Percentiles rank a stretch among this genome's conserved stretches.
phyloP scores from a whole-genome alignment of 2,888 invertebrate species.

The Pollenia angustigena region DNA sequence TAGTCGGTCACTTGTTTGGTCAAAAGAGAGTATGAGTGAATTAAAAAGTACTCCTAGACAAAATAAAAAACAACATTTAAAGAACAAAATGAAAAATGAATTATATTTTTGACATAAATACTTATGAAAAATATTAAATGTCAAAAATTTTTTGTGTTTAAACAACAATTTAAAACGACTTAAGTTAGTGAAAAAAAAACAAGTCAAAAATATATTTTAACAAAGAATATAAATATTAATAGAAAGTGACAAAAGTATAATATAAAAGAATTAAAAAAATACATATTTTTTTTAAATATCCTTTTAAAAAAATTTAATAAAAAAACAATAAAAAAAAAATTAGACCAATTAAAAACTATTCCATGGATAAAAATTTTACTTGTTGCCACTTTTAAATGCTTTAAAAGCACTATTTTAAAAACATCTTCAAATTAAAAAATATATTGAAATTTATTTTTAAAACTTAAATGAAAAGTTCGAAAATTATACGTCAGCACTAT shows the following conservation, averaged over 20 bases:
- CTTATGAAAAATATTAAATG: not conserved
- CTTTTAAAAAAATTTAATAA: not conserved
- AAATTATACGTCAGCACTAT: slow-evolving; percentile 77
- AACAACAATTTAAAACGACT: not conserved
- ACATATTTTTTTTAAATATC: not conserved
- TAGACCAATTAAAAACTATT: slow-evolving; percentile 16
- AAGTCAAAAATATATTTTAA: slow-evolving; percentile 9
- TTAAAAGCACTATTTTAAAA: slow-evolving; percentile 9
- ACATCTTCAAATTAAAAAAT: slow-evolving; percentile 1
- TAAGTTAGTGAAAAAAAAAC: slow-evolving; percentile 28
- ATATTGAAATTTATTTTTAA: not conserved
- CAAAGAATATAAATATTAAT: slow-evolving; percentile 12
- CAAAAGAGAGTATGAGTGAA: slow-evolving; percentile 51
- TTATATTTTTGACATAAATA: not conserved
- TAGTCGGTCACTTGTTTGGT: slow-evolving; percentile 52
- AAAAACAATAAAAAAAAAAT: not conserved
- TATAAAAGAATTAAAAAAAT: not conserved
- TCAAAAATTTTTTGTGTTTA: slow-evolving; percentile 31
- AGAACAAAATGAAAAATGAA: not conserved
- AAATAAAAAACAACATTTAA: not conserved
- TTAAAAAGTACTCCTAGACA: slow-evolving; percentile 17
- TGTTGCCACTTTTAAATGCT: slow-evolving; percentile 2
- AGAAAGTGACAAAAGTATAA: slow-evolving; percentile 27
- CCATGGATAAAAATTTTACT: slow-evolving; percentile 26
- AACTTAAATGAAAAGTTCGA: slow-evolving; percentile 80